phyloP scores from a whole-genome alignment of 2,888 invertebrate species.

The Acrobasis consociella region DNA sequence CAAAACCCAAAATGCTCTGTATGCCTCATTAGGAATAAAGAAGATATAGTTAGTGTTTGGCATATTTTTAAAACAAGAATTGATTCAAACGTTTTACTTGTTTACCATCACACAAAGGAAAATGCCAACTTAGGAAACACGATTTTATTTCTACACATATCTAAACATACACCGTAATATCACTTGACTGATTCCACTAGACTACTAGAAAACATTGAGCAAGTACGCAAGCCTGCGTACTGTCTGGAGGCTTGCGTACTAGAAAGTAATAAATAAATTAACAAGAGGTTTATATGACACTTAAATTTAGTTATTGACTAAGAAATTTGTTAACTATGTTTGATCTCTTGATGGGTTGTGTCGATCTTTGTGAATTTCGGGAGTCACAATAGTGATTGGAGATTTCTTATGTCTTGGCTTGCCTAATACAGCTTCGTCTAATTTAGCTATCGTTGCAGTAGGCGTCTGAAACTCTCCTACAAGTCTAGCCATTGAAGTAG shows the following conservation, averaged over 20 bases:
- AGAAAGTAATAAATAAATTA: slow-evolving; percentile 61
- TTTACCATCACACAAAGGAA: too few species aligned
- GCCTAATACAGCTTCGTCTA: slow-evolving; percentile 71
- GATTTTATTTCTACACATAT: slow-evolving; percentile 67
- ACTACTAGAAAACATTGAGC: slow-evolving; percentile 61
- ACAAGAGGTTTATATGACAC: slow-evolving; percentile 67
- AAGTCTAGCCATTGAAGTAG: slow-evolving; percentile 55
- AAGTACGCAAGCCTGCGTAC: slow-evolving; percentile 52
- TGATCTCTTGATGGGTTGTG: slow-evolving; percentile 45
- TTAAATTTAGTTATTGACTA: slow-evolving; percentile 70
- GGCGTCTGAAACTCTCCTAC: slow-evolving; percentile 61
- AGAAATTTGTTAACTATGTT: slow-evolving; percentile 55
- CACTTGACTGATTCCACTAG: slow-evolving; percentile 76
- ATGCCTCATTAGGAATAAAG: too few species aligned
- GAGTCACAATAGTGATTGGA: slow-evolving; percentile 49
- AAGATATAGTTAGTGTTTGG: too few species aligned
- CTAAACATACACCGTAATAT: slow-evolving; percentile 82
- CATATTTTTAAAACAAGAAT: too few species aligned
- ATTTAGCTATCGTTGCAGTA: slow-evolving; percentile 58
- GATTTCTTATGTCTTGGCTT: slow-evolving; percentile 56
- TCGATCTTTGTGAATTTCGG: slow-evolving; percentile 40
- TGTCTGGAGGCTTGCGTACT: slow-evolving; percentile 30
- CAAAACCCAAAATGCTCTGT: too few species aligned
- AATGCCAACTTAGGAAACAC: slow-evolving; percentile 56
- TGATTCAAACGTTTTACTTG: too few species aligned